These are phyloP conservation scores for Phoenicopterus ruber DNA, from an alignment of 2,113 vertebrate genomes.

Conservation along the genomic window DNA sequence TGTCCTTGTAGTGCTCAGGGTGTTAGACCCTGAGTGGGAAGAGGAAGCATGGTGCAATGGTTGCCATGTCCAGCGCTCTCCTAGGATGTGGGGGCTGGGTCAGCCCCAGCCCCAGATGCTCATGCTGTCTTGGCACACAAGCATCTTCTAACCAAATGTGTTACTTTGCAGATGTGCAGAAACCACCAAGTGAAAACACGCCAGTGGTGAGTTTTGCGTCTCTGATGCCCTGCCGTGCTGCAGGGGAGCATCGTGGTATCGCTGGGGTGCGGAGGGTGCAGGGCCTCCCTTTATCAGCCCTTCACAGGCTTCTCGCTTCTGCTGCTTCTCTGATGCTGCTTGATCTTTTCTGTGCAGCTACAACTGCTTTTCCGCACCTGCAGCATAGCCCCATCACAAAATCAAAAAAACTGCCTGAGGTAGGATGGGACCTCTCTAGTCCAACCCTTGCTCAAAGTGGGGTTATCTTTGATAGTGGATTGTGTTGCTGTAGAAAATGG, in stretches of 20 bases:
- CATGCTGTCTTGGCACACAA: accelerated
- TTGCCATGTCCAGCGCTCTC: neutral
- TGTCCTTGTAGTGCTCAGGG: neutral
- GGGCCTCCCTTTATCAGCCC: neutral
- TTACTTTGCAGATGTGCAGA: slow-evolving; percentile 47
- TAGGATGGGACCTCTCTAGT: neutral
- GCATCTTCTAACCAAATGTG: neutral
- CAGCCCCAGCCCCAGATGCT: neutral
- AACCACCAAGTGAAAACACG: neutral
- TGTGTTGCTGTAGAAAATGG: neutral
- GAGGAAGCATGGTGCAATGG: neutral
- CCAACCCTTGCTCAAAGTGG: neutral
- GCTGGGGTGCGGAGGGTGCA: neutral
- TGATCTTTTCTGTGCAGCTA: neutral
- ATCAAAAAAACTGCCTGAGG: neutral
- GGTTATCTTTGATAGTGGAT: neutral
- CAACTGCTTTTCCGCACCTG: neutral
- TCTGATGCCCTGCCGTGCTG: neutral
- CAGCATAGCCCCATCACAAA: neutral
- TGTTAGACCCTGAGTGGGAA: neutral
- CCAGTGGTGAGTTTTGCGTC: neutral
- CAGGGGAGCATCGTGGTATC: accelerated
- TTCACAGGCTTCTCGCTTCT: neutral
- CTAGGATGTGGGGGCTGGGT: neutral
- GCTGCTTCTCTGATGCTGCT: neutral